Evolutionary conservation across 2,797 vertebrate genomes (phyloP), one percentile per base, ranked within the genome.

Genomic region (Sebastes steindachneri): DNA sequence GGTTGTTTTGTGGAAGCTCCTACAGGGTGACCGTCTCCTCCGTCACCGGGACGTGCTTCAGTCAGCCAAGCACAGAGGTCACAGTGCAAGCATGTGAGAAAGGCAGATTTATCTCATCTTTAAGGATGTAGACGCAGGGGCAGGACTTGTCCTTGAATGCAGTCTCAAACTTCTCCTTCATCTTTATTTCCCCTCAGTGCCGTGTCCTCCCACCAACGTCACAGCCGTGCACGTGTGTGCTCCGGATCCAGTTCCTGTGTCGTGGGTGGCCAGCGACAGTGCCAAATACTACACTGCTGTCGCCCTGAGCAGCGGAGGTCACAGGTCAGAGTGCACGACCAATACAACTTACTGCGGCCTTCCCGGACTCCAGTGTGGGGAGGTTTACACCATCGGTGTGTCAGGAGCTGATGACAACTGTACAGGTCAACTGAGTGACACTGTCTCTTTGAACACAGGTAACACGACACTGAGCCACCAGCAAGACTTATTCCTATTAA

Each of bases 151-250:
- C 9, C 4, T 15, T 33, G 5, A 31, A 67, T 4, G 4, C 8
- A 26, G 12, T 64, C 37, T 79, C 14, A 69, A 67, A 75, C 33
- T 1, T 76, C 2, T 29, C 8, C 23, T 60, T 51, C 4, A 0
- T 76, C 5, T 72, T 41, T 26, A 1, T 88, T 41, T 75, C 53
- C 54, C 35, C 72, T 55, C 66, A 96, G 96, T 91, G 73, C 94
- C 94, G 0, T 96, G 96, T 75, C 86, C 90, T 54, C 95, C 95
- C 17, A 93, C 91, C 21, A 87, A 80, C 6, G 37, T 96, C 70
- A 69, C 74, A 7, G 92, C 79, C 1, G 7, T 10, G 8, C 75
- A 60, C 29, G 37, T 48, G 0, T 96, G 96, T 66, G 67, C 82
- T 9, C 87, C 85, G 5, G 63, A 76, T 64, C 75, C 89, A 1